Base-by-base conservation (phyloP, 1,140 invertebrate genomes). In the Chrysomallon squamiferum region DNA sequence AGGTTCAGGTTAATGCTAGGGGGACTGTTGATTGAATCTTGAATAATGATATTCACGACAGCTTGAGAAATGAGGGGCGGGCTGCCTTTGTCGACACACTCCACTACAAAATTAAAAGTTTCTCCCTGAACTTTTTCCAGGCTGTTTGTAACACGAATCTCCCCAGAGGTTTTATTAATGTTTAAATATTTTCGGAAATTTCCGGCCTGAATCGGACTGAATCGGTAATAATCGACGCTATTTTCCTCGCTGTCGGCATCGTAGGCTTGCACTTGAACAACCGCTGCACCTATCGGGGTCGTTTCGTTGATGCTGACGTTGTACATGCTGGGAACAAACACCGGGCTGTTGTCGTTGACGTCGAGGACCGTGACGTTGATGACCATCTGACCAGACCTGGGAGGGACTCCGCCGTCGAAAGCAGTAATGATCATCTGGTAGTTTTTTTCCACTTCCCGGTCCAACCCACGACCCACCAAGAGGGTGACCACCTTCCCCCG, bases 171-270 rank as follows among this genome's bases (percentile, higher is more conserved):
- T 18, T 29, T 18, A 54, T 74, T 67, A n/a, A 74, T 63, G 35
- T 50, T 15, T 50, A 74, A 72, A 47, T 68, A 68, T n/a, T 62
- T 43, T 6, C 54, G 65, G n/a, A 70, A 62, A 27, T 57, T 65
- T 2, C 59, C 65, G 2, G 43, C 41, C 32, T 65, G 56, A 15
- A 59, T 41, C 2, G 64, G 59, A 43, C 58, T 67, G 56, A 79
- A 68, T 7, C 63, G 38, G 86, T 97, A 98, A 85, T 94, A 95
- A 27, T 97, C 93, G 85, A 95, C 91, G 0, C 95, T 93, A 84
- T 97, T 97, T 18, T 95, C 91, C 15, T 95, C 95, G 75, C 94
- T 95, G 86, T 98, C 96, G 0, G 93, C 91, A 86, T 98, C 96
- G 25, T 92, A 94, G 0, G 96, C 96, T 57, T 92, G 93, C 54